Evolutionary conservation across 2,888 invertebrate genomes (phyloP), one percentile per base, ranked within the genome.

Genomic region (Xestia c-nigrum): DNA sequence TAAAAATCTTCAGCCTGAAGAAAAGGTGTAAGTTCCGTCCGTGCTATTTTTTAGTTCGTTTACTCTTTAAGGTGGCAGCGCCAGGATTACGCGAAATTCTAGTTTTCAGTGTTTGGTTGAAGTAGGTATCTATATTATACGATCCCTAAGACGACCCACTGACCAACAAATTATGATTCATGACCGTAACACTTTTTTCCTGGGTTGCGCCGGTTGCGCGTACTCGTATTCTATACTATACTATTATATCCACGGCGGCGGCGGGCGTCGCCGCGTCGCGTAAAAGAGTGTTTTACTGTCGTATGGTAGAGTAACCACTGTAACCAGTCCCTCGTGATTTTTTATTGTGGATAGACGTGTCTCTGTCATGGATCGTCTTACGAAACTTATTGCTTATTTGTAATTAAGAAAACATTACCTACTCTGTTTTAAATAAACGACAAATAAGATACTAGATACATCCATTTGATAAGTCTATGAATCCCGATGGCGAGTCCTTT

Each of bases 341-440:
- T 46, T 65, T 3, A 65, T 65, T 65, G 64, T 65, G 43, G 16
- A 65, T 46, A 7, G 63, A 31, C 24, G 64, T 65, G 31, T 31
- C n/a, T 65, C 64, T 65, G 64, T 7, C n/a, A 65, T 65, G 65
- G 65, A 65, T 2, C 65, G 1, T 64, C 64, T n/a, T 64, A 1
- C 43, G 65, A 46, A 65, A 65, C 43, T 50, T 67, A 61, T 66
- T 72, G 66, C 71, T 65, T 75, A 75, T 57, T 74, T 74, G 63
- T 63, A 69, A 68, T 68, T 74, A 74, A 91, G 85, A 74, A 74
- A 50, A 74, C 70, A 66, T 75, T 65, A 71, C 75, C 31, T 31
- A 31, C 31, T 66, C 66, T 71, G 63, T 68, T 76, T 72, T 78
- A 76, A 72, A 76, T 72, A 76, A 2, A 31, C 31, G 31, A 31